Evolutionary conservation across 2,113 vertebrate genomes (phyloP).

Genomic region (Lathamus discolor): DNA sequence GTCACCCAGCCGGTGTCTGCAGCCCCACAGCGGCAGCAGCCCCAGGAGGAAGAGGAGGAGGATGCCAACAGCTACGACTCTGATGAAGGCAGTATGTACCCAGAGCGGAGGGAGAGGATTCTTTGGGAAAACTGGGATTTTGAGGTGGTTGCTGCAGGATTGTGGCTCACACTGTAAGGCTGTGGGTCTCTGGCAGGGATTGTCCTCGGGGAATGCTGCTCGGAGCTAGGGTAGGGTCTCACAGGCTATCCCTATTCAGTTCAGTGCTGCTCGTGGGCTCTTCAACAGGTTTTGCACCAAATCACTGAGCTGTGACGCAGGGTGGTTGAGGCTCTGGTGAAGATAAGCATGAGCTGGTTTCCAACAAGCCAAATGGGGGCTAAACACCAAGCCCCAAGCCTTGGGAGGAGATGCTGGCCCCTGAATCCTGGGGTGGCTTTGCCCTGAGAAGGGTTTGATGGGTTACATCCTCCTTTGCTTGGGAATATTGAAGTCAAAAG

Average conservation of each 20-base stretch:
- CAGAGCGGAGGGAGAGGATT: accelerated
- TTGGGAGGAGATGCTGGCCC: background rate
- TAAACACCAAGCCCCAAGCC: accelerated
- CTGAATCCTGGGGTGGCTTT: accelerated
- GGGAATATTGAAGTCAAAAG: background rate
- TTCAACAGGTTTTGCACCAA: background rate
- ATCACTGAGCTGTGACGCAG: accelerated
- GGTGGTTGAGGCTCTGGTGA: background rate
- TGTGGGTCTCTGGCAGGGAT: background rate
- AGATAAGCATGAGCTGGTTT: background rate
- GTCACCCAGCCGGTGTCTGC: background rate
- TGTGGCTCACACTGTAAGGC: accelerated
- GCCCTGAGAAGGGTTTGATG: background rate
- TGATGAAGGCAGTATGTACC: constrained; percentile 90
- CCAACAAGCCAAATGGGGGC: accelerated
- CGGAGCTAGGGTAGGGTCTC: accelerated
- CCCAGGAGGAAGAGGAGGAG: constrained; percentile 83
- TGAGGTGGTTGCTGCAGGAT: background rate
- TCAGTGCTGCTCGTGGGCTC: background rate
- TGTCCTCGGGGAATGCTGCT: accelerated
- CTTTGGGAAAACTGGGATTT: background rate
- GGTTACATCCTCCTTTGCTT: background rate
- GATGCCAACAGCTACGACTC: constrained; percentile 94
- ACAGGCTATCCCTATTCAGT: background rate
- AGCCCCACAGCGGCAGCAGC: constrained; percentile 70